These are phyloP conservation scores for Drosophila santomea DNA, from an alignment of 1,140 invertebrate species.

Conservation along the genomic window DNA sequence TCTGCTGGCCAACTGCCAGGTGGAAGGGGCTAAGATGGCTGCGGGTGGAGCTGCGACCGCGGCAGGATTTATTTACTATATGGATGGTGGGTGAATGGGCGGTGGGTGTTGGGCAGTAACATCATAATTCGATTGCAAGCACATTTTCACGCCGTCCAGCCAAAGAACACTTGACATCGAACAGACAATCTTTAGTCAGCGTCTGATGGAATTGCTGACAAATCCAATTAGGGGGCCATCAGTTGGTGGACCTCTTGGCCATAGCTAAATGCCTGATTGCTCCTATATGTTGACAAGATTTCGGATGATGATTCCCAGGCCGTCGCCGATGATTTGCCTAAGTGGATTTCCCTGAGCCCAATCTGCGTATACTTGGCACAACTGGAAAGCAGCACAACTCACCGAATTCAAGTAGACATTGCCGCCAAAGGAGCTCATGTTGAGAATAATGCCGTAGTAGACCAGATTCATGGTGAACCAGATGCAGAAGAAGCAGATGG, in stretches of 20 bases:
- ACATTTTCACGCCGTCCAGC: slow-evolving; percentile 55
- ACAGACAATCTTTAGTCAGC: slow-evolving; percentile 32
- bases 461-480: slow-evolving; percentile 91
- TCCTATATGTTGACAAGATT: slow-evolving; percentile 52
- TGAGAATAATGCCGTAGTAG: slow-evolving; percentile 90
- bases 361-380: slow-evolving; percentile 19
- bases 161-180: slow-evolving; percentile 33
- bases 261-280: slow-evolving; percentile 62
- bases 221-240: slow-evolving; percentile 70
- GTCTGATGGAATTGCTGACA: slow-evolving; percentile 50
- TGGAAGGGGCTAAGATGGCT: slow-evolving; percentile 9
- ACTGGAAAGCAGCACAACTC: slow-evolving; percentile 61
- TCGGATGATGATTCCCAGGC: slow-evolving; percentile 11
- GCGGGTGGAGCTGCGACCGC: slow-evolving; percentile 8
- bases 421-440: slow-evolving; percentile 89
- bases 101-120: slow-evolving; percentile 32
- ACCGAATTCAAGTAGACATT: slow-evolving; percentile 90
- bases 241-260: slow-evolving; percentile 54
- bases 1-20: slow-evolving; percentile 59
- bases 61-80: slow-evolving; percentile 31
- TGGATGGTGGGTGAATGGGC: background rate
- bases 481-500: slow-evolving; percentile 88
- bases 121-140: slow-evolving; percentile 77
- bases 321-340: slow-evolving; percentile 12
- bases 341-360: slow-evolving; percentile 5